These are phyloP conservation scores for Amaurobius ferox DNA, from an alignment of 2,888 invertebrate genomes.

Conservation along the genomic window DNA sequence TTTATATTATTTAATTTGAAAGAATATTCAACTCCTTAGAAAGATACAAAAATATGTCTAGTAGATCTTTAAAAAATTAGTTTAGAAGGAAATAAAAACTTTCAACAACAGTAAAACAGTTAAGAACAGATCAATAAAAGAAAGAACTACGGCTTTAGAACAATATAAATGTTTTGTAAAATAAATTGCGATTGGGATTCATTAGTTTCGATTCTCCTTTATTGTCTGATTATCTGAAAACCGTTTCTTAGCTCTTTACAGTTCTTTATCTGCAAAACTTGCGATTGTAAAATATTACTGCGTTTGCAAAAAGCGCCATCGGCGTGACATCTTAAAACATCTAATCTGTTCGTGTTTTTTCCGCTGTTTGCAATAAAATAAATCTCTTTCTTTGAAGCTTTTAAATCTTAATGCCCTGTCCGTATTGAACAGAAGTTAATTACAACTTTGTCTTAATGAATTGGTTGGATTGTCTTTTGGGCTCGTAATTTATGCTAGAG, in stretches of 20 bases:
- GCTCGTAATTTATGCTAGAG: background rate
- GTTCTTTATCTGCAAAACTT: background rate
- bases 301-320: background rate
- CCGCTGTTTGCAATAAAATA: background rate
- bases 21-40: too few relatives aligned
- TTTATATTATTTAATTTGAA: too few relatives aligned
- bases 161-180: background rate
- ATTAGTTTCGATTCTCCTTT: background rate
- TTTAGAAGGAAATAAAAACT: too few relatives aligned
- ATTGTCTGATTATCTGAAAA: constrained; percentile 3
- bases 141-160: background rate
- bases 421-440: background rate
- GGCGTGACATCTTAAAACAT: background rate
- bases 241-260: background rate
- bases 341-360: background rate
- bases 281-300: background rate
- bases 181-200: background rate
- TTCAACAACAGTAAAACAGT: too few relatives aligned
- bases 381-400: background rate
- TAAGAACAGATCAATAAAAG: background rate
- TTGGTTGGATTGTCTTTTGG: background rate
- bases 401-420: background rate
- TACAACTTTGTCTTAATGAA: background rate
- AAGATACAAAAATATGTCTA: too few relatives aligned
- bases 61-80: too few relatives aligned